phyloP scores from a whole-genome alignment of 2,113 vertebrate species.

The Podarcis muralis region DNA sequence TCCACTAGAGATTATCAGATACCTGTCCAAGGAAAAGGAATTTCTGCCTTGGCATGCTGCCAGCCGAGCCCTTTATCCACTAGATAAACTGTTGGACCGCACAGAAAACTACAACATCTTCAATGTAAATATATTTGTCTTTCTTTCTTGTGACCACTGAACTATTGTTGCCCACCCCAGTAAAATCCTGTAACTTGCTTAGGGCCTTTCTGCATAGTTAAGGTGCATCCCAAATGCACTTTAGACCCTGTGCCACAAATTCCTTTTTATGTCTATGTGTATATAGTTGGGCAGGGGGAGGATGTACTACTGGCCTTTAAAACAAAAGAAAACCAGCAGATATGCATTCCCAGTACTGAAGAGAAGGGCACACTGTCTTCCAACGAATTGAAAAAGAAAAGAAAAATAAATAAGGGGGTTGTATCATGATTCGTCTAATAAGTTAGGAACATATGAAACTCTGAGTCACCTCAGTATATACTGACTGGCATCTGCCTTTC shows the following conservation, averaged over 20 bases:
- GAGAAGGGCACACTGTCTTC: background rate
- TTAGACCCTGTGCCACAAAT: background rate
- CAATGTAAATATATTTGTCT: constrained; percentile 81
- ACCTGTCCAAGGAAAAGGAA: constrained; percentile 92
- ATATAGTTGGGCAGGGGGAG: background rate
- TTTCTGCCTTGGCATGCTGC: constrained; percentile 98
- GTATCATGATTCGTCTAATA: background rate
- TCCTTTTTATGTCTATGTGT: background rate
- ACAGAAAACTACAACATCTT: constrained; percentile 95
- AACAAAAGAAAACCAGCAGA: background rate
- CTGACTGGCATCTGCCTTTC: background rate
- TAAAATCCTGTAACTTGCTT: constrained; percentile 43
- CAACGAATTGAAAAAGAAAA: background rate
- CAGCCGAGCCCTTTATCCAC: constrained; percentile 92
- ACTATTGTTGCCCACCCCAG: constrained; percentile 29
- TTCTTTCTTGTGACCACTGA: constrained; percentile 50
- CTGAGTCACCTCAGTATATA: background rate
- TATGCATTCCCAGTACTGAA: background rate
- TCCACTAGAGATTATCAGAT: constrained; percentile 92
- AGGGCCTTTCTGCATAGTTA: constrained; percentile 25
- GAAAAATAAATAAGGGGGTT: no score
- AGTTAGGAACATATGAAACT: background rate
- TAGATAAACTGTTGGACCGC: constrained; percentile 96
- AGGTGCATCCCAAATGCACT: background rate
- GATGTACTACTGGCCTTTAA: no score